phyloP scores from a whole-genome alignment of 2,797 vertebrate genomes.

The Loris lydekkerianus region DNA sequence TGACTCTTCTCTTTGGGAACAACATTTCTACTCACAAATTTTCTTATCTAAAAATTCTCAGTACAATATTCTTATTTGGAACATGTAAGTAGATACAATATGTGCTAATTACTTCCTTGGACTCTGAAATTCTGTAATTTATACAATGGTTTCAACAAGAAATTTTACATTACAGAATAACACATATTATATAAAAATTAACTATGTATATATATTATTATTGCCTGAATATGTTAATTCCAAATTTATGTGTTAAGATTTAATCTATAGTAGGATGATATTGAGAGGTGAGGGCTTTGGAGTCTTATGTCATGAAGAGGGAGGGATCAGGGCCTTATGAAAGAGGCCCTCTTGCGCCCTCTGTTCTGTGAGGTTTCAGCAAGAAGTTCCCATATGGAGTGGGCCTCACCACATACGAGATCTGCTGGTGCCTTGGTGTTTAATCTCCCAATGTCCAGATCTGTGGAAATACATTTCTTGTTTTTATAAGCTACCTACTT shows the following conservation, averaged over 20 bases:
- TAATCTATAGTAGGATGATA: fast-evolving
- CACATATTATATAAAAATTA: not conserved
- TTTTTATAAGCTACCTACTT: not conserved
- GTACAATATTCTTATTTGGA: not conserved
- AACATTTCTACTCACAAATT: not conserved
- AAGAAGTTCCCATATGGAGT: not conserved
- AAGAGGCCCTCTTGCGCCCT: not conserved
- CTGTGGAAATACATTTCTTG: not conserved
- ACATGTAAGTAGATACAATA: not conserved
- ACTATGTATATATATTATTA: not conserved
- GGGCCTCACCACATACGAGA: not conserved
- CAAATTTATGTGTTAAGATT: not conserved
- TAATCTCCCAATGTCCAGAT: not conserved
- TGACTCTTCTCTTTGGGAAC: not conserved
- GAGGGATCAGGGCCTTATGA: not conserved
- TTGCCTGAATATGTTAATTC: not conserved
- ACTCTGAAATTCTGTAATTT: not conserved
- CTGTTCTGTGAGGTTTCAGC: not conserved
- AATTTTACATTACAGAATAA: not conserved
- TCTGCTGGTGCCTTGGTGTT: not conserved
- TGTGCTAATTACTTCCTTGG: not conserved
- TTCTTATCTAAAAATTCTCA: not conserved
- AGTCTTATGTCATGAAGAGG: not conserved
- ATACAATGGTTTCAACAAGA: not conserved
- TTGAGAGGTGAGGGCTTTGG: not conserved